Percentiles rank a stretch among this genome's conserved stretches.
phyloP scores from a whole-genome alignment of 2,888 invertebrate species.

The Eremobia ochroleuca region DNA sequence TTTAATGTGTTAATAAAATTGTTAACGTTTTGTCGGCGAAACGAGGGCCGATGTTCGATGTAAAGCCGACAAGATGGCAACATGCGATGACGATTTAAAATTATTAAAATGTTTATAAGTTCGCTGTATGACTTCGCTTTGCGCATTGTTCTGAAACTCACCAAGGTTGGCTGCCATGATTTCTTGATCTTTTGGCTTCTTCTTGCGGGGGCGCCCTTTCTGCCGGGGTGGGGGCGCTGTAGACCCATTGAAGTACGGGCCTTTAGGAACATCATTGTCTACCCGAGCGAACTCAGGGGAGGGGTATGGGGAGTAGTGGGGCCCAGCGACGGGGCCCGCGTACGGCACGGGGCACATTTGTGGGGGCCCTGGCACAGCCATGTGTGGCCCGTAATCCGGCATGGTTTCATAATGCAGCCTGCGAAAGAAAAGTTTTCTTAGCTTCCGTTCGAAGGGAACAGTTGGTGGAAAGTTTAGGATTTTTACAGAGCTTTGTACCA shows the following conservation, averaged over 20 bases:
- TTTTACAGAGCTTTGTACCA: not conserved
- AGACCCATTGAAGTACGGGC: slow-evolving; percentile 91
- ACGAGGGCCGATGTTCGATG: slow-evolving; percentile 77
- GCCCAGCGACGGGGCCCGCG: slow-evolving; percentile 85
- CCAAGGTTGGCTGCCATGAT: slow-evolving; percentile 96
- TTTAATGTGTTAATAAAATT: slow-evolving; percentile 91
- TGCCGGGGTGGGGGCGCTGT: slow-evolving; percentile 94
- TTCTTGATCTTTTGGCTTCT: slow-evolving; percentile 97
- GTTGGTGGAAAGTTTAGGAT: slow-evolving; percentile 6
- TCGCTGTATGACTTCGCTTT: slow-evolving; percentile 68
- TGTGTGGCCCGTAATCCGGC: slow-evolving; percentile 91
- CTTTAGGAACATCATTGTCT: slow-evolving; percentile 88
- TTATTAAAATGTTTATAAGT: slow-evolving; percentile 64
- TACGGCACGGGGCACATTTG: slow-evolving; percentile 91
- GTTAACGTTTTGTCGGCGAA: slow-evolving; percentile 89
- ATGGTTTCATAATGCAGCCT: slow-evolving; percentile 90
- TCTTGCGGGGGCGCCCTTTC: slow-evolving; percentile 97
- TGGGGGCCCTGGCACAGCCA: slow-evolving; percentile 91
- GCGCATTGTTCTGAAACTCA: slow-evolving; percentile 86
- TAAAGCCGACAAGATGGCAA: slow-evolving; percentile 75
- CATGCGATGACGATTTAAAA: slow-evolving; percentile 63
- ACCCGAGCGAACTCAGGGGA: slow-evolving; percentile 91
- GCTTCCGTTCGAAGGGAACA: not conserved
- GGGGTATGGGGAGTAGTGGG: slow-evolving; percentile 91
- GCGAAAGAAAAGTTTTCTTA: slow-evolving; percentile 54